Evolutionary conservation across 2,113 vertebrate species (phyloP).

Genomic region (Gracilinanus agilis): DNA sequence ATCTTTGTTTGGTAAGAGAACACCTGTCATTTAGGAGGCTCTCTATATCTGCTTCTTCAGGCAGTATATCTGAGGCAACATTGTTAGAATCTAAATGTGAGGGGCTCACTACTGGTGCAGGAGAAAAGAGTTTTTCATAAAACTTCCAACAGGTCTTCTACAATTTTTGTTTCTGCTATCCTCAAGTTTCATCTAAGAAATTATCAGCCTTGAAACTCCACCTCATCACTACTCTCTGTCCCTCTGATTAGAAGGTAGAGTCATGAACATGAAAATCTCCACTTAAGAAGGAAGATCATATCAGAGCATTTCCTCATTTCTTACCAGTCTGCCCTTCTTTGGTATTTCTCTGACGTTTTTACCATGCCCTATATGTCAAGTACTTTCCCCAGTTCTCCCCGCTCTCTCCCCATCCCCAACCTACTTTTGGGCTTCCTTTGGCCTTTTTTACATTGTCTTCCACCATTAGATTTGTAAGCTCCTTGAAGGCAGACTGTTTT

Average conservation of each 20-base stretch:
- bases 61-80: not conserved
- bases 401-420: too few relatives aligned
- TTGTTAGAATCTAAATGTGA: not conserved
- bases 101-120: not conserved
- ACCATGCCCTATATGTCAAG: not conserved
- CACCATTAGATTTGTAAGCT: not conserved
- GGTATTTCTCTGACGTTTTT: not conserved
- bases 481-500: not conserved
- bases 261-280: not conserved
- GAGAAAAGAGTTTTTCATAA: not conserved
- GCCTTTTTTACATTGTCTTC: not conserved
- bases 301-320: not conserved
- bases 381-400: not conserved
- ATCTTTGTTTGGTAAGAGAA: not conserved
- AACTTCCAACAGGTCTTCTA: not conserved
- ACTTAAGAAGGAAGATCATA: not conserved
- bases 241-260: not conserved
- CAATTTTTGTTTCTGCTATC: not conserved
- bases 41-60: too few relatives aligned
- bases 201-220: not conserved
- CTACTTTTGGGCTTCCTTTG: not conserved
- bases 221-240: not conserved
- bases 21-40: too few relatives aligned
- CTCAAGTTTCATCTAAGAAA: not conserved
- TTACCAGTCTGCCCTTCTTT: not conserved